Evolutionary conservation across 2,888 invertebrate genomes (phyloP).

Genomic region (Ophion costatus): DNA sequence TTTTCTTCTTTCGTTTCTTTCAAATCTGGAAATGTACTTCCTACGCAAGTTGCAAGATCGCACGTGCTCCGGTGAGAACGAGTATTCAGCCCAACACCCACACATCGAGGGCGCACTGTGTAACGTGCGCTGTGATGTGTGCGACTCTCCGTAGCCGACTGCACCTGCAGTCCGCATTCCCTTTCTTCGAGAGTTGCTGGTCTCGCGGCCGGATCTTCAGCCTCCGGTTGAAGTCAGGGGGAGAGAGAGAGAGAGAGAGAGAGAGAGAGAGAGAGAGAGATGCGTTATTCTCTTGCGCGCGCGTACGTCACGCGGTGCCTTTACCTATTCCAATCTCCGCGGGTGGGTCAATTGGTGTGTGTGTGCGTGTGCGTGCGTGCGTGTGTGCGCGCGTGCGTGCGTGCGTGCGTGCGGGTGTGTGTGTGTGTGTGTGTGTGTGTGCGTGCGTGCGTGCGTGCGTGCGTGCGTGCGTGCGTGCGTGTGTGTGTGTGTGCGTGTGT

Average conservation of each 20-base stretch:
- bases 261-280: conserved; percentile 16
- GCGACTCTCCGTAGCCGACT: conserved; percentile 38
- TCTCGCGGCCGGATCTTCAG: conserved; percentile 58
- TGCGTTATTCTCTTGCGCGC: conserved; percentile 38
- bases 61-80: conserved; percentile 54
- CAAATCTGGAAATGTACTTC: conserved; percentile 40
- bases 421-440: not conserved
- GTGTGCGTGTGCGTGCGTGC: not conserved
- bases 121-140: conserved; percentile 27
- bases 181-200: conserved; percentile 51
- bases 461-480: too few relatives aligned
- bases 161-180: conserved; percentile 64
- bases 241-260: conserved; percentile 17
- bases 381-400: not conserved
- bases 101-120: conserved; percentile 40
- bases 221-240: conserved; percentile 42
- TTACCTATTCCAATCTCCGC: conserved; percentile 67
- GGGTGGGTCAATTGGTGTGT: conserved; percentile 73
- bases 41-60: conserved; percentile 48
- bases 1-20: not conserved
- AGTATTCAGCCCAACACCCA: conserved; percentile 55
- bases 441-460: too few relatives aligned
- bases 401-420: too few relatives aligned
- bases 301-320: conserved; percentile 63
- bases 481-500: not conserved